Conservation (phyloP, 64 coral and sea anemone genomes). For the Anthopleura sola region DNA sequence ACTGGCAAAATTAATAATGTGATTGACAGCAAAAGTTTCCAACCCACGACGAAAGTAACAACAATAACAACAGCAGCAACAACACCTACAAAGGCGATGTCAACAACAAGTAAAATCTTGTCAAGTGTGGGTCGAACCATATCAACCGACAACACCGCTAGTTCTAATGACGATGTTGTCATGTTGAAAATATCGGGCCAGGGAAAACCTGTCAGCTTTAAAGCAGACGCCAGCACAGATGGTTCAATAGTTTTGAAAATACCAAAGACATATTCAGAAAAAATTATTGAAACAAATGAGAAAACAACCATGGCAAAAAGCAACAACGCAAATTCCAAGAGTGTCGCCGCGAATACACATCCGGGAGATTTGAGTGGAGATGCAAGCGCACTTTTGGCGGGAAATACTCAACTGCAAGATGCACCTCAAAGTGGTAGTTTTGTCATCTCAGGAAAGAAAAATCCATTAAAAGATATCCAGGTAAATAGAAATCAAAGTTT, state of each 20-base stretch:
- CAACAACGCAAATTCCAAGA: not conserved
- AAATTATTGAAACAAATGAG: constrained; percentile 16
- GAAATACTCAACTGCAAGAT: not conserved
- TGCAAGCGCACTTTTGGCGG: not conserved
- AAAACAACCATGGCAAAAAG: constrained; percentile 26
- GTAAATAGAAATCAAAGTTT: not conserved
- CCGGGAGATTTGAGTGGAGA: constrained; percentile 5
- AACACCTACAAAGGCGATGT: not conserved
- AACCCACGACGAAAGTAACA: not conserved
- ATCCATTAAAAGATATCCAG: not conserved
- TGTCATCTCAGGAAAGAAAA: constrained; percentile 6
- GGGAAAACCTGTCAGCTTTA: constrained; percentile 84
- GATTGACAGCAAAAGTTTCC: not conserved
- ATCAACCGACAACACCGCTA: not conserved
- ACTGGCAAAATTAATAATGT: not conserved
- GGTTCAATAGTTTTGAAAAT: constrained; percentile 74
- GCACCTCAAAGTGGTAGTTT: not conserved
- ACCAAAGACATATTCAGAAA: constrained; percentile 34
- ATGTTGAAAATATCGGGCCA: constrained; percentile 68
- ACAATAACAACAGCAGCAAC: not conserved
- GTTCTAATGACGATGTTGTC: constrained; percentile 30
- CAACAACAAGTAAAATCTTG: not conserved
- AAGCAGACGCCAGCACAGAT: constrained; percentile 76
- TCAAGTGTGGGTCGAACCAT: not conserved
- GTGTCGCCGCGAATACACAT: not conserved